Percentiles rank a stretch among this genome's conserved stretches.
Evolutionary conservation across 2,113 vertebrate species (phyloP).

Genomic region (Catharus minimus): DNA sequence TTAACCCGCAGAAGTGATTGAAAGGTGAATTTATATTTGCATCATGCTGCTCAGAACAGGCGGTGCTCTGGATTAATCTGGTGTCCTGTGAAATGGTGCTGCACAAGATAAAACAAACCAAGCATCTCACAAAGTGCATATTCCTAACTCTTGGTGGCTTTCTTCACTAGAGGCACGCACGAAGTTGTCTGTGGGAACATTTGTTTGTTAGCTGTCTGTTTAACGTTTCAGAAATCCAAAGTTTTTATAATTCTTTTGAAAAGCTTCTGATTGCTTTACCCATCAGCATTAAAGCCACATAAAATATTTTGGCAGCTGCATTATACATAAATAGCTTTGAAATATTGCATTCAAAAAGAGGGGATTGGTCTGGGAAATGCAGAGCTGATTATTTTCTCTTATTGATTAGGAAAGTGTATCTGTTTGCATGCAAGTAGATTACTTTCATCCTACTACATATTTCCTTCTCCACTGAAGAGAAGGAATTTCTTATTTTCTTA

Average conservation of each 20-base stretch:
- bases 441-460: background rate
- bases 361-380: background rate
- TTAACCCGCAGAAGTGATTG: conserved; percentile 79
- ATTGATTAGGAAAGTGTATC: conserved; percentile 21
- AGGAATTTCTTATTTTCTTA: background rate
- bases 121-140: background rate
- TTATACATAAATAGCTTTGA: conserved; percentile 13
- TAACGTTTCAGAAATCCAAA: background rate
- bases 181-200: background rate
- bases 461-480: background rate
- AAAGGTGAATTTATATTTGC: conserved; percentile 78
- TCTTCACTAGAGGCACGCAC: background rate
- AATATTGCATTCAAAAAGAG: background rate
- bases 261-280: conserved; percentile 12
- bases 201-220: background rate
- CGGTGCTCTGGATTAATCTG: conserved; percentile 30
- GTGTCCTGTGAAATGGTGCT: conserved; percentile 42
- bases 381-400: background rate
- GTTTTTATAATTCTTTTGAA: conserved; percentile 13
- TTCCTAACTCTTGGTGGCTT: background rate
- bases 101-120: conserved; percentile 5
- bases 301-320: conserved; percentile 28
- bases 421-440: background rate
- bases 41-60: conserved; percentile 51
- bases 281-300: background rate